Percentiles rank a stretch among this genome's conserved stretches.
Conservation (phyloP, 2,888 invertebrate genomes). For the Muschampia plurimacula region DNA sequence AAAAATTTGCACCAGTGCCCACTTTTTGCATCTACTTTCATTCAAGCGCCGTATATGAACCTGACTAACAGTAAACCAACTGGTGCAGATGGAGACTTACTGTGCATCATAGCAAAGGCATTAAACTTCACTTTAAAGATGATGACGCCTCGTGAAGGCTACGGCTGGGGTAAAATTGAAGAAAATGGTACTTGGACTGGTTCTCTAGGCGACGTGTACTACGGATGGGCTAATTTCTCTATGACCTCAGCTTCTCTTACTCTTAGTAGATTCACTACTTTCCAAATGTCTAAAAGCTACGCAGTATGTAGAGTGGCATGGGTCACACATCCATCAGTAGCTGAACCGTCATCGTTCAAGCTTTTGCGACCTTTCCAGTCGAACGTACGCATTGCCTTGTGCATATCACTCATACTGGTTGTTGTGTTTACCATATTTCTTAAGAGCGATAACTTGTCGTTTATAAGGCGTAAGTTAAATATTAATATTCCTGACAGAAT, state of each 20-base stretch:
- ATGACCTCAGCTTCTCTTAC: constrained; percentile 72
- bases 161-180: constrained; percentile 67
- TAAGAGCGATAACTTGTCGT: constrained; percentile 52
- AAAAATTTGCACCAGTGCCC: constrained; percentile 63
- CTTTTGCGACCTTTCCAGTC: constrained; percentile 64
- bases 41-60: constrained; percentile 66
- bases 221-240: constrained; percentile 70
- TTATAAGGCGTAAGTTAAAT: constrained; percentile 45
- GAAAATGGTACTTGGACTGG: constrained; percentile 68
- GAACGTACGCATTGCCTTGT: constrained; percentile 56
- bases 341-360: constrained; percentile 64
- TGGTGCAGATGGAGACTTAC: constrained; percentile 69
- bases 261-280: constrained; percentile 57
- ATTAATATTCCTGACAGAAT: constrained; percentile 50
- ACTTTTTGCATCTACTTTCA: constrained; percentile 66
- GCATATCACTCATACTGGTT: constrained; percentile 58
- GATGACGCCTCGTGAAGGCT: constrained; percentile 61
- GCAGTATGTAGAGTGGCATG: constrained; percentile 56
- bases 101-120: constrained; percentile 58
- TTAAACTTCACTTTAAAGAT: constrained; percentile 64
- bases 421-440: constrained; percentile 55
- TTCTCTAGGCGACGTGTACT: constrained; percentile 66
- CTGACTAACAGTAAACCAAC: constrained; percentile 56
- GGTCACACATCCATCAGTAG: constrained; percentile 63
- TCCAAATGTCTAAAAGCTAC: constrained; percentile 66